Evolutionary conservation across 2,113 vertebrate genomes (phyloP), one percentile per base, ranked within the genome.

Genomic region (Thermophis baileyi): DNA sequence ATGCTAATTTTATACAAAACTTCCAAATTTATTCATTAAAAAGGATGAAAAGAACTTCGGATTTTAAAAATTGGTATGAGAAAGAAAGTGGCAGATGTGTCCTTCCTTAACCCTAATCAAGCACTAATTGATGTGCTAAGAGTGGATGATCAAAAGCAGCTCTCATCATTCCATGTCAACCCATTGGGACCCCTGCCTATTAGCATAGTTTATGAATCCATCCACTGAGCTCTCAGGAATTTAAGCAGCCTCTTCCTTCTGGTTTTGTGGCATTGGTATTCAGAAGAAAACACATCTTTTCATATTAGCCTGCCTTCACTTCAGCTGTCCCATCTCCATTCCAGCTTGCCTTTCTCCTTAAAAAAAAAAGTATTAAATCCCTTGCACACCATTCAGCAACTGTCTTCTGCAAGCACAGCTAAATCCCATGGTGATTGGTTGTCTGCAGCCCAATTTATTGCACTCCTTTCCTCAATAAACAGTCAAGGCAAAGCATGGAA

Each of bases 371-470:
- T 0, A 24, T 91, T 89, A 92, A 93, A 14, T 88, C 91, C 55
- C 91, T 94, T 87, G 85, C n/a, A 60, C 8, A 91, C 88, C 55
- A 74, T 88, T 94, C 95, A 93, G 63, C 44, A 91, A 69, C 74
- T 94, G 92, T 90, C 86, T 93, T 24, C 85, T 90, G 85, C 87
- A 44, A 95, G 85, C 30, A 93, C 8, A 94, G 91, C 3, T 11
- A 50, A 94, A 95, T 95, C 89, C 74, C 90, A 49, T 0, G 1
- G 91, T 89, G 93, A 85, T 81, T 92, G 11, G 57, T 89, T 94
- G 91, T 86, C 90, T 94, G 12, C 88, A 88, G 90, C 51, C 92
- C 90, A 93, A 90, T 91, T 96, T 94, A 94, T 92, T 92, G 49
- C 63, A 54, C 20, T 89, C 44, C 51, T 94, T 92, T 69, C 92